A percentile compares a stretch with the other conserved stretches of the same genome.
Evolutionary conservation across 2,888 invertebrate genomes (phyloP).

Genomic region (Vanessa cardui): DNA sequence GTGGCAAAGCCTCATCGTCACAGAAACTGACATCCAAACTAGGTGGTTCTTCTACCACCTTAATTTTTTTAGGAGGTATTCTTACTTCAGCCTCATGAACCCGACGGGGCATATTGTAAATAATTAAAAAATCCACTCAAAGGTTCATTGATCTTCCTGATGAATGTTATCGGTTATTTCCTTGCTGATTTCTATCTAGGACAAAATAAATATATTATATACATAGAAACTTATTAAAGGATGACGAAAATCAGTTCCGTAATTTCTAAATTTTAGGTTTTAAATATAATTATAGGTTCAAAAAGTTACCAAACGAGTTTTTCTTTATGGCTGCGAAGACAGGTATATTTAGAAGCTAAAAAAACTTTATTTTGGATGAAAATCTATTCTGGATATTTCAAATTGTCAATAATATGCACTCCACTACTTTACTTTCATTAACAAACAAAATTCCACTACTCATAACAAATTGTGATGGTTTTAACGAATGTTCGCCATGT

Average conservation of each 20-base stretch:
- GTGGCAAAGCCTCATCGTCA: constrained; percentile 79
- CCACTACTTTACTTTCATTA: constrained; percentile 1
- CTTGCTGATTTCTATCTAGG: background rate
- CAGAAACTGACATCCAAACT: constrained; percentile 69
- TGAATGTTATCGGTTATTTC: constrained; percentile 10
- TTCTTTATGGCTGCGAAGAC: constrained; percentile 13
- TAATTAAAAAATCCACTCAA: constrained; percentile 38
- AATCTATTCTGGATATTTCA: background rate
- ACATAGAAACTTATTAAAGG: background rate
- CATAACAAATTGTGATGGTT: constrained; percentile 28
- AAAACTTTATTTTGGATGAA: background rate
- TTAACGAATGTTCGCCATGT: constrained; percentile 65
- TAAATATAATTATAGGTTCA: constrained; percentile 10
- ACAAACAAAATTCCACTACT: constrained; percentile 13
- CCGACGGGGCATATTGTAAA: constrained; percentile 67
- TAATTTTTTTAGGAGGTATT: constrained; percentile 64
- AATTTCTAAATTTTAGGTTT: background rate
- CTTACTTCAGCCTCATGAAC: constrained; percentile 58
- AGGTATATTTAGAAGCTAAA: background rate
- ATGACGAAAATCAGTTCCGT: background rate
- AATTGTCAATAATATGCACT: background rate
- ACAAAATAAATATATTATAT: background rate
- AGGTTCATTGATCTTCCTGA: constrained; percentile 39
- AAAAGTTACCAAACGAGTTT: constrained; percentile 41
- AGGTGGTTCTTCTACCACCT: constrained; percentile 52